Evolutionary conservation across 2,888 invertebrate species (phyloP), one percentile per base, ranked within the genome.

Genomic region (Rugalucina vietnamica): DNA sequence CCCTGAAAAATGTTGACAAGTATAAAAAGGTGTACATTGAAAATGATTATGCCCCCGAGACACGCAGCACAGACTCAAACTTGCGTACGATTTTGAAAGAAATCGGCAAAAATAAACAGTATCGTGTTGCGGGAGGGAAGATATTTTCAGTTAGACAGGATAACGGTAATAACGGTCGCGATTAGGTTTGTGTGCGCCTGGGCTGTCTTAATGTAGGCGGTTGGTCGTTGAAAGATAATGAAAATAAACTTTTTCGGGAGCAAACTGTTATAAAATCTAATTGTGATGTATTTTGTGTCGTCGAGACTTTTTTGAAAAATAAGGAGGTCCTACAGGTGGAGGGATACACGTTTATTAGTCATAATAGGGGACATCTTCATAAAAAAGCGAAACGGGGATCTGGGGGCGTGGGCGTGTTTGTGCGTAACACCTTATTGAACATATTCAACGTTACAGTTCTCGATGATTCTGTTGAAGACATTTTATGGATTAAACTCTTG

Each of bases 371-470:
- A 72, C 21, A 10, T 34, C 3, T 76, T n/a, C 70, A 72, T 54
- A 54, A 21, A 18, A 76, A 65, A 12, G 81, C 77, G 10, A 70
- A 49, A 57, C 76, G 76, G 2, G 81, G 77, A 29, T 77, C 71
- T 12, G 76, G 81, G 21, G 76, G 77, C 32, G 72, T 81, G 0
- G 77, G 76, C 12, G 21, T 77, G n/a, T 76, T 76, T 60, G n/a
- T 77, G 0, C 69, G 60, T 18, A 57, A 39, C 32, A 21, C 24
- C 12, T 18, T 81, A 27, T 39, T 81, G 24, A 54, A 76, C 60
- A 29, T n/a, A n/a, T 70, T 54, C 39, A 43, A 24, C 2, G 72
- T 77, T n/a, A 50, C 69, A n/a, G 54, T 81, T n/a, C 18, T 81
- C 8, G 71, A 81, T 32, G 27, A 43, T 4, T 49, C 71, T 24